phyloP scores from a whole-genome alignment of 2,888 invertebrate genomes.

The Cheilosia grossa region DNA sequence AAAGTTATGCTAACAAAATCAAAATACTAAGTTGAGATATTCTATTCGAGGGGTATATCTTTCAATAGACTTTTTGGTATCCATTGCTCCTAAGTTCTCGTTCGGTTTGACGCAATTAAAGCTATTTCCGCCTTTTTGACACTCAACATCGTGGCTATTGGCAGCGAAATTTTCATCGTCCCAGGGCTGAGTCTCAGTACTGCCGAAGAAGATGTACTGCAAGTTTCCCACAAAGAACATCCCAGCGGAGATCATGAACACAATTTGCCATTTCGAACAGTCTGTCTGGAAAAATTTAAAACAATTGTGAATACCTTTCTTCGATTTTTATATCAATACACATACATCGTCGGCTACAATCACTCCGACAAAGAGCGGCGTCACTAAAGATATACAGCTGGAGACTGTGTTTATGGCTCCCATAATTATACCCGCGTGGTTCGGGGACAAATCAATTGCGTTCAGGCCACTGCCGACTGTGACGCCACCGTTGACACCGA shows the following conservation, averaged over 20 bases:
- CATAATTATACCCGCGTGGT: constrained; percentile 87
- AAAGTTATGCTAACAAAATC: background rate
- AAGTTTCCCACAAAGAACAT: constrained; percentile 88
- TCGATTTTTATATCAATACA: constrained; percentile 57
- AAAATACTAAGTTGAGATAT: constrained; percentile 8
- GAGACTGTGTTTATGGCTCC: constrained; percentile 86
- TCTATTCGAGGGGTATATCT: constrained; percentile 5
- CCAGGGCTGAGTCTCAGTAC: constrained; percentile 88
- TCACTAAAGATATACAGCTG: constrained; percentile 85
- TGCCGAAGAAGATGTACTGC: constrained; percentile 88
- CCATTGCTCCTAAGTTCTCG: background rate
- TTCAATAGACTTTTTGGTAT: constrained; percentile 8
- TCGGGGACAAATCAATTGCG: constrained; percentile 87
- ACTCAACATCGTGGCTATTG: constrained; percentile 75
- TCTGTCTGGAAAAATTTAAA: constrained; percentile 78
- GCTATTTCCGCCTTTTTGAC: constrained; percentile 67
- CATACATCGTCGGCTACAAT: constrained; percentile 82
- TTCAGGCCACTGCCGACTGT: constrained; percentile 84
- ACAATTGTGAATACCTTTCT: background rate
- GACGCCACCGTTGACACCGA: constrained; percentile 82
- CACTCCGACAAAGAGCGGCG: constrained; percentile 85
- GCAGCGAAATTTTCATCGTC: constrained; percentile 84
- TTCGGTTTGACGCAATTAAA: background rate
- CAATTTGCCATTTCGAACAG: constrained; percentile 88
- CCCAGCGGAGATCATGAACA: constrained; percentile 88